Evolutionary conservation across 2,888 invertebrate species (phyloP), one percentile per base, ranked within the genome.

Genomic region (Oithona nana): DNA sequence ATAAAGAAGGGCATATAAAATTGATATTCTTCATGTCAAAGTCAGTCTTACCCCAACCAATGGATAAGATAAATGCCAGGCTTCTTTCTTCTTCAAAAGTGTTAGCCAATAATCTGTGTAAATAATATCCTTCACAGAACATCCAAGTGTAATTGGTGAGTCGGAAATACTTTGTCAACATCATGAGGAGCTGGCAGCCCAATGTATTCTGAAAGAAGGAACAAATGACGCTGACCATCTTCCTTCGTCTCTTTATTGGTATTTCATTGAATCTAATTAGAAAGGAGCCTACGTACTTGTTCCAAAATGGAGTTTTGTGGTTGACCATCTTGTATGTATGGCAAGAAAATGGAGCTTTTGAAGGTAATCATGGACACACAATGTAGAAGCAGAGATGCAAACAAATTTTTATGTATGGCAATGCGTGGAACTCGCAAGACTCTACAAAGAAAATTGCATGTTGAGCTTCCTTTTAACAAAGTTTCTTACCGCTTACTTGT

Each of bases 121-220:
- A 69, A 67, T 77, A 76, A 64, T 74, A 74, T 1, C 73, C 76
- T 66, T 75, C 75, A 63, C 71, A 70, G 56, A 76, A 73, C 75
- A 76, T 77, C 77, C 77, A 77, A 67, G 73, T 71, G 69, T 76
- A 77, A 64, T 74, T 75, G 49, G 72, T 71, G 61, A 75, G 68
- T 39, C 76, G 71, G 28, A 71, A 68, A 65, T 71, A 73, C 63
- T 66, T 68, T 50, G 66, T 66, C 6, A 68, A 29, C 54, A 64
- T 68, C 22, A 71, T 64, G 4, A 72, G 67, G 3, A 71, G 52
- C n/a, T 68, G 69, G 65, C 73, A 72, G 2, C 66, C 64, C 50
- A 67, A 39, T 48, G 67, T 66, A 64, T 70, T 70, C 70, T 71
- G 67, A 20, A 66, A 66, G n/a, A 11, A 61, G 57, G 54, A n/a